Evolutionary conservation across 92 coral and sea anemone species (phyloP), one percentile per base, ranked within the genome.

Genomic region (Pocillopora meandrina): DNA sequence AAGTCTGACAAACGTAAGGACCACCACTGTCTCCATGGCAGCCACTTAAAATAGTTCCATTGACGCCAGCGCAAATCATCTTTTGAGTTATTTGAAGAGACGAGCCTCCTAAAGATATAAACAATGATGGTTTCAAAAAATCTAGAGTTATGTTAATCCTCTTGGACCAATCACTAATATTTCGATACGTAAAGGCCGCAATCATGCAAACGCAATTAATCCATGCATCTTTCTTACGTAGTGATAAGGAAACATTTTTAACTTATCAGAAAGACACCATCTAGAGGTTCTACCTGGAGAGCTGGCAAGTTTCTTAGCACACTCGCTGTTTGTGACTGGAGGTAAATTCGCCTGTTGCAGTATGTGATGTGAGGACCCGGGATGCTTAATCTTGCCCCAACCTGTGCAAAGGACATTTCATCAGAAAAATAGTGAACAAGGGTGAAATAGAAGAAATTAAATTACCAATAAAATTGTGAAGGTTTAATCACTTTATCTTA

Each of bases 301-400:
- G 15, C 83, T 71, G 6, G 83, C 83, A 19, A 85, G 88, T 52
- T 78, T 85, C 62, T 88, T 84, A 4, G 87, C 86, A 64, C 95
- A 94, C 62, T 82, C 92, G 58, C 83, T 74, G 31, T 87, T 91
- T 65, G 85, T 81, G 56, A 93, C 84, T 5, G 97, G 87, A 52
- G 95, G 95, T 87, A 93, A 83, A 42, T 74, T 87, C 17, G 95
- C 97, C 75, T 93, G 95, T 63, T 93, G 97, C 16, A 93, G 89
- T 23, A 83, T 93, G 77, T 87, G 95, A 85, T 93, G 98, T 5
- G 98, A 84, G 7, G 66, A 35, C 18, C 98, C 98, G 7, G 98
- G 95, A 72, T 93, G 98, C 71, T 74, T 78, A 19, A 93, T 93
- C 86, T 93, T 93, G 6, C 98, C 98, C 98, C 93, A 92, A 21